Evolutionary conservation across 2,113 vertebrate genomes (phyloP).

Genomic region (Microtus montanus): DNA sequence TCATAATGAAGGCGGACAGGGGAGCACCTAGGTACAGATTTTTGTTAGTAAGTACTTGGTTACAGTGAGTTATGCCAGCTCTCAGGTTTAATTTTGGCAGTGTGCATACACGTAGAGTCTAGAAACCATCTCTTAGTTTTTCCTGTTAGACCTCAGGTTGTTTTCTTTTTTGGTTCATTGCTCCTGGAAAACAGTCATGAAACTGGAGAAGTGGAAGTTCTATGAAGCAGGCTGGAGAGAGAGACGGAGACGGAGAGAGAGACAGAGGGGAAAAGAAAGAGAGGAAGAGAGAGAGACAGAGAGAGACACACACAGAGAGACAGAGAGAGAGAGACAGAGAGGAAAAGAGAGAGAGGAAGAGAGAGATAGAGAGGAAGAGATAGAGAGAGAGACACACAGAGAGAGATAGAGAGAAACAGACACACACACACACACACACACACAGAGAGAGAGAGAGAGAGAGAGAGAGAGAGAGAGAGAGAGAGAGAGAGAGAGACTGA

Average conservation of each 20-base stretch:
- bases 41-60: not conserved
- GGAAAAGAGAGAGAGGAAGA: no score
- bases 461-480: no score
- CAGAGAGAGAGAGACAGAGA: no score
- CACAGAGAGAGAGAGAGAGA: no score
- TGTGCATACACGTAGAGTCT: not conserved
- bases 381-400: rapidly evolving
- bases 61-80: not conserved
- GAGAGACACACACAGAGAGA: no score
- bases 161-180: not conserved
- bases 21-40: not conserved
- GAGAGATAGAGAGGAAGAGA: not conserved
- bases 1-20: not conserved
- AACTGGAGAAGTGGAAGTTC: not conserved
- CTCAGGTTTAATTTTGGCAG: not conserved
- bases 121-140: not conserved
- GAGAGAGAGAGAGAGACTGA: no score
- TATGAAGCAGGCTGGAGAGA: not conserved
- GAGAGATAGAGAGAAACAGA: no score
- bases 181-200: not conserved
- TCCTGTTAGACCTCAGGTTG: not conserved
- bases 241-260: no score
- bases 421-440: no score
- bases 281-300: rapidly evolving
- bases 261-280: no score